phyloP scores from a whole-genome alignment of 2,888 invertebrate species.

The Lasioglossum lativentre region DNA sequence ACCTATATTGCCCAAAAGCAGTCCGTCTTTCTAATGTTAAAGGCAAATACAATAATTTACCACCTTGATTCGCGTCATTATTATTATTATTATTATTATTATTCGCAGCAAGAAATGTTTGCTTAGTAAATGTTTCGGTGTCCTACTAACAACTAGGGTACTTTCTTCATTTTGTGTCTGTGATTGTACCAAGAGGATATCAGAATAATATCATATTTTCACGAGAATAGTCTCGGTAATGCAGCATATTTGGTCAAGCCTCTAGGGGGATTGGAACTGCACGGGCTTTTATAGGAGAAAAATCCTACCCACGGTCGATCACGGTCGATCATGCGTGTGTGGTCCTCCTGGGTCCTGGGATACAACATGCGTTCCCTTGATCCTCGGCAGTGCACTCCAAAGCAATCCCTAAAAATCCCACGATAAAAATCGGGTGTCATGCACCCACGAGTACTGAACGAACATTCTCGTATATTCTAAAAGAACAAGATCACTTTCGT shows the following conservation, averaged over 20 bases:
- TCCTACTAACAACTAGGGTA: no score
- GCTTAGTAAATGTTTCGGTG: no score
- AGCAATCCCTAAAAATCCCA: not conserved
- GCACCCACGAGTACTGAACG: not conserved
- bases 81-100: no score
- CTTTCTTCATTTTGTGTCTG: not conserved
- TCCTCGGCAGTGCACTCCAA: not conserved
- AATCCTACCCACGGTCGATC: not conserved
- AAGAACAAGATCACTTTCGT: not conserved
- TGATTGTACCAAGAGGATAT: not conserved
- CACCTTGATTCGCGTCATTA: no score
- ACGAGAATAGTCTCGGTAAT: not conserved
- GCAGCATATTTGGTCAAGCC: not conserved
- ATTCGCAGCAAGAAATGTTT: no score
- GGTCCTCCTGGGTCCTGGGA: not conserved
- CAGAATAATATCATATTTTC: not conserved
- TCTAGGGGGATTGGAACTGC: not conserved
- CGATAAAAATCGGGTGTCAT: not conserved
- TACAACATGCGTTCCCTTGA: not conserved
- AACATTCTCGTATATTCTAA: not conserved
- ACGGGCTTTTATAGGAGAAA: not conserved
- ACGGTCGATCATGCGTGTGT: not conserved
- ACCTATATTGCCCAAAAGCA: no score
- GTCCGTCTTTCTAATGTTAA: no score
- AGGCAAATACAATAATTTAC: no score